Percentiles rank a stretch among this genome's conserved stretches.
Conservation (phyloP, 2,888 invertebrate species). For the Morpho deidamia region DNA sequence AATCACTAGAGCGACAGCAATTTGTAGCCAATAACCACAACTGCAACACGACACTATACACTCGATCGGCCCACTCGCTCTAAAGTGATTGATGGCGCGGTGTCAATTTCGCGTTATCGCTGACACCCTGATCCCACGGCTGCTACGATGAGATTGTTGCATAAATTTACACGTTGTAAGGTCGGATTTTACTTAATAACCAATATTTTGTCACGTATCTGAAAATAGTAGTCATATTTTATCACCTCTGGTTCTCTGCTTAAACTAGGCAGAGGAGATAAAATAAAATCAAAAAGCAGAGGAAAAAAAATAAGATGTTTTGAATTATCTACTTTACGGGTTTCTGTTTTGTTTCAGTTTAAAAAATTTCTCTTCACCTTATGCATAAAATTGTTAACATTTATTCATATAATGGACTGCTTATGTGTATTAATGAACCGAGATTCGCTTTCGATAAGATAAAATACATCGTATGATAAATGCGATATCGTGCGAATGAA, state of each 20-base stretch:
- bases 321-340: too few species aligned
- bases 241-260: conserved; percentile 3
- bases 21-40: conserved; percentile 69
- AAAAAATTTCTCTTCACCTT: neutral
- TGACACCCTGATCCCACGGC: conserved; percentile 43
- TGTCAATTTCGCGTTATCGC: conserved; percentile 65
- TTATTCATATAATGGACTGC: conserved; percentile 6
- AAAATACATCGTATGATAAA: conserved; percentile 36
- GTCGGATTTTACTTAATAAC: conserved; percentile 11
- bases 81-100: conserved; percentile 60
- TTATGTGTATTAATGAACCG: conserved; percentile 2
- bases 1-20: conserved; percentile 60
- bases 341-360: too few species aligned
- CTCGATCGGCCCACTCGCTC: conserved; percentile 53
- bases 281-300: too few species aligned
- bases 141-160: conserved; percentile 42
- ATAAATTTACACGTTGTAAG: conserved; percentile 32
- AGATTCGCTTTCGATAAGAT: conserved; percentile 41
- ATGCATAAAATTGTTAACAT: neutral
- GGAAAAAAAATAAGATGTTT: too few species aligned
- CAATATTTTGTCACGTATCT: conserved; percentile 2
- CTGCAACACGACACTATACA: conserved; percentile 57
- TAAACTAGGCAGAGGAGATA: too few species aligned
- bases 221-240: conserved; percentile 6
- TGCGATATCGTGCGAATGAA: conserved; percentile 17